phyloP scores from a whole-genome alignment of 1,140 invertebrate species.

The Holotrichia oblita region DNA sequence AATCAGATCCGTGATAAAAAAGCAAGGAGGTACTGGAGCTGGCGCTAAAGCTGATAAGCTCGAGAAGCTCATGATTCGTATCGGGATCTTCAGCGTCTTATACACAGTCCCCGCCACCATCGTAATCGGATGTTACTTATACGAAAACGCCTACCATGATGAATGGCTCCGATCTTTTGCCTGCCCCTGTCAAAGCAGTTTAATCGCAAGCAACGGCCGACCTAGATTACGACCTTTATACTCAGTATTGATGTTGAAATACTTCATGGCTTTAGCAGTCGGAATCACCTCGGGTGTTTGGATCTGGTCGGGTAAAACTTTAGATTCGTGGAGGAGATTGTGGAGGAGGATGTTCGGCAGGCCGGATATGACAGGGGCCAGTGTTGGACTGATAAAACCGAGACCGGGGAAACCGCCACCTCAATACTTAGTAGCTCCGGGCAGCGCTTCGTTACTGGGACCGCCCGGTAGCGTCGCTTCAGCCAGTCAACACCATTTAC shows the following conservation, averaged over 20 bases:
- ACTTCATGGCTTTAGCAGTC: conserved; percentile 95
- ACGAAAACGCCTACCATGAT: conserved; percentile 82
- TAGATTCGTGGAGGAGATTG: conserved; percentile 89
- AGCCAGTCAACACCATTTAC: conserved; percentile 73
- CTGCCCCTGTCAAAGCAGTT: conserved; percentile 70
- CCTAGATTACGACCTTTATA: conserved; percentile 73
- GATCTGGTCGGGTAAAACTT: conserved; percentile 98
- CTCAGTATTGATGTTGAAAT: conserved; percentile 88
- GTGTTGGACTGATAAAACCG: conserved; percentile 70
- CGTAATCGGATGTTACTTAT: conserved; percentile 94
- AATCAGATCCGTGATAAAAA: conserved; percentile 94
- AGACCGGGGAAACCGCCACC: conserved; percentile 65
- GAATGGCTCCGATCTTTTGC: conserved; percentile 81
- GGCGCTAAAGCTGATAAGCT: conserved; percentile 92
- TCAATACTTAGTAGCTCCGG: conserved; percentile 65
- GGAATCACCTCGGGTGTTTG: conserved; percentile 97
- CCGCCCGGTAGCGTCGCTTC: conserved; percentile 69
- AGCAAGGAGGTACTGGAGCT: conserved; percentile 80
- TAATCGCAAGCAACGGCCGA: conserved; percentile 54
- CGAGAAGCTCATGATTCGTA: conserved; percentile 97
- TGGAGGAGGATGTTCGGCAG: conserved; percentile 75
- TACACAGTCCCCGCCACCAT: conserved; percentile 96
- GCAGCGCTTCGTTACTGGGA: conserved; percentile 63
- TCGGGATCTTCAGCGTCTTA: conserved; percentile 96
- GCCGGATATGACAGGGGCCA: conserved; percentile 64